Base-by-base conservation (phyloP, 2,113 vertebrate species). In the Amphilophus citrinellus region DNA sequence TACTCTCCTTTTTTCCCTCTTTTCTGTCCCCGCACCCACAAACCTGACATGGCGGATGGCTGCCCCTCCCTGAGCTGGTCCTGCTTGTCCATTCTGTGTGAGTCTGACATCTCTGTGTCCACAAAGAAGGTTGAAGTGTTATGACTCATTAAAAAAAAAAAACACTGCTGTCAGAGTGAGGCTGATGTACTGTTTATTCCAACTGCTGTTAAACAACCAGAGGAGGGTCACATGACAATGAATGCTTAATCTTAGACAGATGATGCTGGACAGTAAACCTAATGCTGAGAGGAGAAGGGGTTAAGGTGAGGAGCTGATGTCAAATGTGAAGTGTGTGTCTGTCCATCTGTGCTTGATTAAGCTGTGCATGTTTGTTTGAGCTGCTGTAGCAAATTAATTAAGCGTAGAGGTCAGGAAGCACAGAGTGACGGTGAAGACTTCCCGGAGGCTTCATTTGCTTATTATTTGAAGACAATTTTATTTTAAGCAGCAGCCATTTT, bases 201-300 rank as follows among this genome's bases (percentile, higher is more conserved):
- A 44, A 60, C 50, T 77, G 73, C 61, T 56, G 22, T 53, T 44
- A 24, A 32, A 30, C 37, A n/a, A 53, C 68, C 47, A 57, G 35
- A 65, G 24, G n/a, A 62, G 30, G 30, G 32, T 66, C 81, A 77
- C 37, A 6, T 58, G 37, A 56, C 35, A 32, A 44, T 61, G 58
- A n/a, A 44, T 11, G 3, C 50, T 83, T 83, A 83, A 83, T 65
- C 71, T 65, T 6, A 44, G 37, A 20, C 76, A 82, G 57, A 61
- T 73, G 80, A 82, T 76, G 71, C 17, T 15, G 60, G 75, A 63
- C 27, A 53, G 56, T 68, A 84, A 71, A 61, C 53, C 82, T 61
- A 24, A 77, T 50, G 76, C 39, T 78, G 76, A 71, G 61, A 66
- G 56, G 63, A 37, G 22, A 57, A 57, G 62, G 63, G 44, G 39